A percentile compares a stretch with the other conserved stretches of the same genome.
These are phyloP conservation scores for Anhinga anhinga DNA, from an alignment of 2,113 vertebrate species.

Conservation along the genomic window DNA sequence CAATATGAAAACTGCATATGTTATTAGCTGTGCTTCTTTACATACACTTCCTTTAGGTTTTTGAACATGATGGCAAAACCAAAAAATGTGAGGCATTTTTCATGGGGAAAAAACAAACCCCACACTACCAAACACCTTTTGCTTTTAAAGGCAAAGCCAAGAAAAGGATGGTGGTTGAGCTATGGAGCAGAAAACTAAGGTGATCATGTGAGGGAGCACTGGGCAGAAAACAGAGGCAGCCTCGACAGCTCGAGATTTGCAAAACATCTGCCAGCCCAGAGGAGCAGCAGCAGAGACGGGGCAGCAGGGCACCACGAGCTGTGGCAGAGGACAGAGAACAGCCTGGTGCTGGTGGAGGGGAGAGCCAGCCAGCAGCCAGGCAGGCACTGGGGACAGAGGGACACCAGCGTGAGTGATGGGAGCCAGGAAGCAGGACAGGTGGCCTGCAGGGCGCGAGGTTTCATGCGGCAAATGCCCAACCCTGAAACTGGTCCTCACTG, in stretches of 20 bases:
- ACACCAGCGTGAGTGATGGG: too few species aligned
- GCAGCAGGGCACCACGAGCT: background rate
- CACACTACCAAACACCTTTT: background rate
- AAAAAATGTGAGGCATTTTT: background rate
- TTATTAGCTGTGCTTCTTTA: background rate
- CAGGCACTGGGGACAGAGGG: background rate
- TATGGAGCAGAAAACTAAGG: background rate
- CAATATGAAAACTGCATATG: background rate
- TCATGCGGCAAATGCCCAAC: rapidly evolving
- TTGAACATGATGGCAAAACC: background rate
- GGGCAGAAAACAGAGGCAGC: background rate
- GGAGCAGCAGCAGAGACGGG: background rate
- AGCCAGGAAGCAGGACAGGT: background rate
- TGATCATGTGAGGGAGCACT: background rate
- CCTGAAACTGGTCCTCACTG: rapidly evolving
- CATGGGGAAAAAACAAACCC: background rate
- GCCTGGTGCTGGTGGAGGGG: rapidly evolving
- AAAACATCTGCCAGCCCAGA: background rate
- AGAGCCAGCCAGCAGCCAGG: background rate
- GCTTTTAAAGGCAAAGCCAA: background rate
- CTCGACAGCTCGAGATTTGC: background rate
- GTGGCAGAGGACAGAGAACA: rapidly evolving
- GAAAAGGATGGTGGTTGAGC: background rate
- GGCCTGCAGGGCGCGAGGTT: background rate
- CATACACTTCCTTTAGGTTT: background rate